A percentile compares a stretch with the other conserved stretches of the same genome.
These are phyloP conservation scores for Megaceryle torquata DNA, from an alignment of 2,113 vertebrate genomes.

Conservation along the genomic window DNA sequence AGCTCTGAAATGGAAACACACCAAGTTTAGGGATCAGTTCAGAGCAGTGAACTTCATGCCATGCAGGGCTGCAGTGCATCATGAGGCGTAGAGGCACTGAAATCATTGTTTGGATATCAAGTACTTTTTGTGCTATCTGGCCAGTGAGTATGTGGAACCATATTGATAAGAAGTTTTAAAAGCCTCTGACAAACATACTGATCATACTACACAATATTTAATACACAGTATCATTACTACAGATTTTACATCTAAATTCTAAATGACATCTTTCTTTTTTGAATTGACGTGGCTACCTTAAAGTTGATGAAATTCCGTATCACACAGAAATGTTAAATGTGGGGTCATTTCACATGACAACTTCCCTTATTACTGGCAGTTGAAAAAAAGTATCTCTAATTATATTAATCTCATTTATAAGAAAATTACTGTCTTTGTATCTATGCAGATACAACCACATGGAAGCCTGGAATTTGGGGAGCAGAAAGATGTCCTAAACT, in stretches of 20 bases:
- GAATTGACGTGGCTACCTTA: neutral
- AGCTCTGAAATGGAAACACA: conserved; percentile 78
- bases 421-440: neutral
- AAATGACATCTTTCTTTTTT: neutral
- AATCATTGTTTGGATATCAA: neutral
- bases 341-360: neutral
- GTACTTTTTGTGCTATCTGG: neutral
- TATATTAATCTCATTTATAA: neutral
- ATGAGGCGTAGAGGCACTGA: neutral
- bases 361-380: neutral
- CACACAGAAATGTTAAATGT: neutral
- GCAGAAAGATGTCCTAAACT: neutral
- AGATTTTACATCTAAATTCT: neutral
- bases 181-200: neutral
- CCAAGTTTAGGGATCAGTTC: neutral
- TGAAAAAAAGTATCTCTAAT: neutral
- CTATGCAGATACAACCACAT: neutral
- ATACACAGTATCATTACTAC: neutral
- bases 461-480: neutral
- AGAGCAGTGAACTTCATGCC: neutral
- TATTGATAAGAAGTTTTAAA: neutral
- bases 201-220: neutral
- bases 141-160: neutral
- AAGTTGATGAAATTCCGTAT: neutral
- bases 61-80: neutral